Evolutionary conservation across 2,113 vertebrate genomes (phyloP), one percentile per base, ranked within the genome.

Genomic region (Cricetomys ansorgei): DNA sequence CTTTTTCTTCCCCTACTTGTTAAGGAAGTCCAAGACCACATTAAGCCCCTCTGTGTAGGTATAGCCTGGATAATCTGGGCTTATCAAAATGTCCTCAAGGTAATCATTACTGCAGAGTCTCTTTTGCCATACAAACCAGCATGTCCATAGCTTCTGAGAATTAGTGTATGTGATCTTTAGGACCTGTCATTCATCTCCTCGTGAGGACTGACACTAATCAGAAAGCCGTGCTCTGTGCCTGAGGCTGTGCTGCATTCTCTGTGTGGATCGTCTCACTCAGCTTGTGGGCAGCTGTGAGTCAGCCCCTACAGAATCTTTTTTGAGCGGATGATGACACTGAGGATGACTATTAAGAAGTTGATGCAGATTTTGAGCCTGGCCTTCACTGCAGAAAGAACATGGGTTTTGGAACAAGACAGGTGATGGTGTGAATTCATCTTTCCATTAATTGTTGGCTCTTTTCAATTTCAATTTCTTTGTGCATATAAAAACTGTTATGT

Each of bases 401-500:
- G 11, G 17, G 29, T 34, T 77, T 96, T 37, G 55, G 55, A 83
- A 67, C 2, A 69, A 57, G 83, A 59, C 4, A 34, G n/a, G 40
- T 1, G 29, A 64, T 29, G 29, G 27, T 29, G 37, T 40, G 15
- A 92, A 55, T 89, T 88, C 27, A 23, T 59, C 31, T 70, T 79
- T 29, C 11, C 17, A 29, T 3, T 27, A 45, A 65, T 12, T 19
- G 3, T 23, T 83, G 48, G 11, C 40, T 8, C 37, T 3, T 59
- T 8, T 25, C 67, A 31, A 69, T 50, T 65, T 87, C 34, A 4
- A 0, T 90, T 53, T 79, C 31, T 70, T 89, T 37, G 40, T 5
- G 48, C 1, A 1, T 50, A 40, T 25, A 0, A 2, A 13, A 23
- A 10, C 72, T 57, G n/a, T 65, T 37, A 19, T 3, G 31, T 45